These are phyloP conservation scores for Serilophus lunatus DNA, from an alignment of 2,113 vertebrate genomes.

Conservation along the genomic window DNA sequence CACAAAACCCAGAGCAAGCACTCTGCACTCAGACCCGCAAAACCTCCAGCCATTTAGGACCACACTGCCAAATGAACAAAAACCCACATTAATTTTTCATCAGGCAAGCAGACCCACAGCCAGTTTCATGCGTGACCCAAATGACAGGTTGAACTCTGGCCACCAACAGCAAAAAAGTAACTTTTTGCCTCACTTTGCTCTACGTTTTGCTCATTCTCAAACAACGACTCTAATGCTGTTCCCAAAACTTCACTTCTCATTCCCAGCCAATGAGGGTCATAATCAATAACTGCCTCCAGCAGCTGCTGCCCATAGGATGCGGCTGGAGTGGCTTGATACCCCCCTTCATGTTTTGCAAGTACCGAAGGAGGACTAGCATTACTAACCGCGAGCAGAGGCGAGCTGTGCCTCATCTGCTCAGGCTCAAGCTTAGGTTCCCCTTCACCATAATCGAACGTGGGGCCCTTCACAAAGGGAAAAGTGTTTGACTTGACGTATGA, in stretches of 20 bases:
- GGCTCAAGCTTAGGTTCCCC: not conserved
- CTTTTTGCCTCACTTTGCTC: not conserved
- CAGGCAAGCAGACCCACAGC: not conserved
- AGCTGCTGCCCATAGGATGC: not conserved
- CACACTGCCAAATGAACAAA: not conserved
- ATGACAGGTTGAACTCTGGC: conserved; percentile 9
- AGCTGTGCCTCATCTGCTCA: not conserved
- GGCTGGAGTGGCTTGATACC: not conserved
- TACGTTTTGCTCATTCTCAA: not conserved
- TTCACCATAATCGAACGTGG: not conserved
- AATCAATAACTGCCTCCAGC: not conserved
- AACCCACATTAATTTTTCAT: not conserved
- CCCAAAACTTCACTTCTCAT: conserved; percentile 32
- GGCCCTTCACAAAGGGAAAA: not conserved
- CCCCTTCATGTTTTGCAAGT: not conserved
- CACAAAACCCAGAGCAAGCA: not conserved
- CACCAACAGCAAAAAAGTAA: conserved; percentile 1
- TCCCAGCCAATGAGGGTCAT: not conserved
- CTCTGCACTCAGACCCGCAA: not conserved
- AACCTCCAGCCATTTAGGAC: not conserved
- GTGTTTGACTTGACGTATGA: not conserved
- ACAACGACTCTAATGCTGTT: not conserved
- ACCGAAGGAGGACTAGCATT: not conserved
- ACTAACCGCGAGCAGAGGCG: not conserved
- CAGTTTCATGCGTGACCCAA: conserved; percentile 13